Base-by-base conservation (phyloP, 2,888 invertebrate species). In the Ramazzottius varieornatus region DNA sequence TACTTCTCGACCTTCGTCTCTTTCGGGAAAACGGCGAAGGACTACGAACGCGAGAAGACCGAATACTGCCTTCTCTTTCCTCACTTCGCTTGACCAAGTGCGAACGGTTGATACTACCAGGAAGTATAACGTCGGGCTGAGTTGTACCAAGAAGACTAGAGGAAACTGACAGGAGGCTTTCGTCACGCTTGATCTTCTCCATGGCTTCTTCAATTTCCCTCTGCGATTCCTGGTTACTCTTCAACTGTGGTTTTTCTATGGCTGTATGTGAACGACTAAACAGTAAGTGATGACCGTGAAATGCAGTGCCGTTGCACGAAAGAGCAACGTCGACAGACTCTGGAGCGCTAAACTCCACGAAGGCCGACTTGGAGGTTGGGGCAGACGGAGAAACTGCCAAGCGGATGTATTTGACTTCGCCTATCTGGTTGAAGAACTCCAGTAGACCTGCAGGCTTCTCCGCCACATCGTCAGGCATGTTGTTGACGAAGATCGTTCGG, bases 191-290 rank as follows among this genome's bases (percentile, higher is more conserved):
- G 0, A 93, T 91, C 68, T 92, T 81, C 63, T 89, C 87, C 91
- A 98, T 92, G 0, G 92, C 93, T 75, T 92, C 92, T 75, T 93
- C 92, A 66, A 94, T 91, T 78, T 93, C 93, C 63, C 86, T 83
- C 73, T 92, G 88, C 0, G 92, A 92, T 1, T 90, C 91, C 74
- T 92, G 91, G 73, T 91, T 91, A 70, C 89, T 91, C 75, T 93
- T 92, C 0, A 90, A 87, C 74, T 90, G 90, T 0, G 93, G 93
- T 67, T 79, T 78, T 1, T 84, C 82, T 68, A 93, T 91, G 0
- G 90, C 85, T 74, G 90, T 88, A 1, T 86, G 88, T 0, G 94
- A 86, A 78, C 96, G 96, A 70, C 84, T 84, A 8, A 96, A 84
- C 71, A 80, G 78, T 70, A 86, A 79, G 4, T 79, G 76, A 69